phyloP scores from a whole-genome alignment of 35 echinoderm and acorn worm genomes.

The Apostichopus californicus region DNA sequence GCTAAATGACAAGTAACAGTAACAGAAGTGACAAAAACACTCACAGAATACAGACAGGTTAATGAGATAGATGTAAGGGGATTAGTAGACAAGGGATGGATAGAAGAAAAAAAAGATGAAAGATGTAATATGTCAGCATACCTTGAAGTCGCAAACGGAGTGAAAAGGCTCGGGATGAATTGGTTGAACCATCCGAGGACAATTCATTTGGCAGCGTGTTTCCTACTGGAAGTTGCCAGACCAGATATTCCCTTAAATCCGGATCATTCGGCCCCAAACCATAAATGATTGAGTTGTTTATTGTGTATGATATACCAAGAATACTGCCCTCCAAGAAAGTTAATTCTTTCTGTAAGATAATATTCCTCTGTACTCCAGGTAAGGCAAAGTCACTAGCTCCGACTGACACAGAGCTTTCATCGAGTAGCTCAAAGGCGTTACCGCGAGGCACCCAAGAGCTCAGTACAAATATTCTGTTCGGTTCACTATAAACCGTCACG shows the following conservation, averaged over 20 bases:
- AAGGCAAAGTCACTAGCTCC: no score
- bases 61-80: no score
- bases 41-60: no score
- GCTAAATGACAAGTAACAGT: no score
- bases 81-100: no score
- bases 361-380: no score
- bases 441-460: conserved; percentile 5
- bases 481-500: background rate
- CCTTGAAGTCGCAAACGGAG: background rate
- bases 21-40: no score
- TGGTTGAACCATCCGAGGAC: background rate
- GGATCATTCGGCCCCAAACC: background rate
- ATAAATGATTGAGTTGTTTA: background rate
- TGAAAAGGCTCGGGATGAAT: background rate
- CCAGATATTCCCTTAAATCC: background rate
- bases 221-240: background rate
- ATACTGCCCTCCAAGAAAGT: background rate
- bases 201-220: background rate
- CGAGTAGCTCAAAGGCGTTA: background rate
- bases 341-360: no score
- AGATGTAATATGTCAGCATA: background rate
- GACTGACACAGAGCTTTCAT: background rate
- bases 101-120: no score
- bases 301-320: conserved; percentile 13
- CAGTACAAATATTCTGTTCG: background rate